phyloP scores from a whole-genome alignment of 2,888 invertebrate species.

The Marasmarcha lunaedactyla region DNA sequence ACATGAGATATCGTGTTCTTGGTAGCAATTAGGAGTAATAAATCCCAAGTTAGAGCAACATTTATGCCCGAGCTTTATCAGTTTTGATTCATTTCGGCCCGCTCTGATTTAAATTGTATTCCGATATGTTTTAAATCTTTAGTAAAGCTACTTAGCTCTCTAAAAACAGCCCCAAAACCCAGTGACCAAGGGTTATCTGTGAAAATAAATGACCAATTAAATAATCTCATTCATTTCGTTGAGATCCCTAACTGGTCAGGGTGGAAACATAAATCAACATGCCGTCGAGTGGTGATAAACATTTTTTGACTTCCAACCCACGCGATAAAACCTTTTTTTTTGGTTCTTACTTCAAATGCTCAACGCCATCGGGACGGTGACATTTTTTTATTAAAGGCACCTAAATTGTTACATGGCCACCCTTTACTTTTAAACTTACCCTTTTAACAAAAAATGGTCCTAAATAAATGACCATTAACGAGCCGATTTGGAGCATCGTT shows the following conservation, averaged over 20 bases:
- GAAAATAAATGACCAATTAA: conserved; percentile 68
- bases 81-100: conserved; percentile 32
- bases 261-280: conserved; percentile 67
- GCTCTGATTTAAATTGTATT: conserved; percentile 32
- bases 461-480: conserved; percentile 56
- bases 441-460: conserved; percentile 49
- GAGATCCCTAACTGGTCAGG: conserved; percentile 41
- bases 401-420: conserved; percentile 60
- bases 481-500: conserved; percentile 29
- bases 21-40: conserved; percentile 65
- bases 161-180: conserved; percentile 31
- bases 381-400: conserved; percentile 62
- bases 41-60: conserved; percentile 56
- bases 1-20: conserved; percentile 45
- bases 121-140: conserved; percentile 6
- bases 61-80: no score
- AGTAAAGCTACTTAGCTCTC: conserved; percentile 31
- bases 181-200: conserved; percentile 47
- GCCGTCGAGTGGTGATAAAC: conserved; percentile 65
- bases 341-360: conserved; percentile 41
- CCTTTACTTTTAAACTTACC: conserved; percentile 46
- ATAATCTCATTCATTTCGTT: conserved; percentile 62
- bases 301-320: conserved; percentile 66
- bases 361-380: conserved; percentile 55
- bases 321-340: conserved; percentile 67